Evolutionary conservation across 2,797 vertebrate genomes (phyloP), one percentile per base, ranked within the genome.

Genomic region (Acanthiza pusilla): DNA sequence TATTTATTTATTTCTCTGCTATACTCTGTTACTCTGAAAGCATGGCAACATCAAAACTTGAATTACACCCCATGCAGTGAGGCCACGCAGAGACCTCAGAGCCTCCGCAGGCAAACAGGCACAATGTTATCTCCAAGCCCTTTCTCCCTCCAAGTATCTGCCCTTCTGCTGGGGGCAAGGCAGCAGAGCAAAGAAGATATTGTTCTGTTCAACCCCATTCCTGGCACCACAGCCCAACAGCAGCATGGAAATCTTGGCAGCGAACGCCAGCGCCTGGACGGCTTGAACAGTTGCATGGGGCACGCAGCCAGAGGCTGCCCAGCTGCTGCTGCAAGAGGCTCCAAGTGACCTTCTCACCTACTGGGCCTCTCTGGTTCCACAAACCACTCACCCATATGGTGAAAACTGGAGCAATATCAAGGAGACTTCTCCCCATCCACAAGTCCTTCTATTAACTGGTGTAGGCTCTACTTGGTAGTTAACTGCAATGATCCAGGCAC

Each of bases 271-370:
- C 0, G 7, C 78, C 72, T 30, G 67, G 76, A 83, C 72, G 1
- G 0, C 42, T 43, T 48, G 19, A 93, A 63, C 43, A 66, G 66
- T 60, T 87, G 75, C 60, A 29, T 5, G n/a, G 57, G 85, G 84
- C 78, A 47, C 7, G 0, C 50, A 61, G 86, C 86, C 91, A 77
- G 78, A 58, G 70, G 70, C 90, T 78, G 88, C 70, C 88, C 89
- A 93, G 91, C 93, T 95, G 90, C 83, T 66, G 73, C 76, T 79
- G 87, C 66, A 94, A 82, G 85, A 67, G 75, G 57, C 36, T 93
- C 51, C 43, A 36, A 80, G 75, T 0, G 4, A 84, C 53, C 58
- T 51, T 81, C 80, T 90, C 51, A 47, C 62, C 85, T 66, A 14
- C 62, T 30, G n/a, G 26, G 67, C 55, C 55, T 27, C 76, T 22